Base-by-base conservation (phyloP, 2,888 invertebrate species). In the Ennomos erosarius region DNA sequence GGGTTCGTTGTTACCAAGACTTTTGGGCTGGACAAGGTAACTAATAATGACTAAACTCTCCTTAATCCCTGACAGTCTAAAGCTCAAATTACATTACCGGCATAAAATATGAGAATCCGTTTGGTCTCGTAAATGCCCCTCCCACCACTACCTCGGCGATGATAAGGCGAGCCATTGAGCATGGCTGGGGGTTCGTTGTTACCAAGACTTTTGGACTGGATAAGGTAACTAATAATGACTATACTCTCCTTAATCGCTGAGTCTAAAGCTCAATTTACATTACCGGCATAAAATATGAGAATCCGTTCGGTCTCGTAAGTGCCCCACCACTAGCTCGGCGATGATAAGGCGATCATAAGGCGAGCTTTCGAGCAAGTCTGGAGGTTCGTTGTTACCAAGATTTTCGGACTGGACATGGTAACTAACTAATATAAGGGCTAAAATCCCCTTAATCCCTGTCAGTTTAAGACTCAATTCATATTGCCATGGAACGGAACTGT, bases 321-420 rank as follows among this genome's bases (percentile, higher is more conserved):
- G 99, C 99, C 0, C 98, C 3, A 97, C 98, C 8, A 99, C 99
- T 1, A 96, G 96, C 58, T 94, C 97, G 3, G 95, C 98, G 0
- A 99, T 99, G 99, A 98, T 99, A 47, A 93, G n/a, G n/a, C n/a
- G n/a, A n/a, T n/a, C n/a, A n/a, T n/a, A 47, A 93, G 99, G 5
- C 93, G 99, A 64, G 96, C 97, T 11, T 99, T 99, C 82, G 95
- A 98, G 82, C 97, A 98, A 70, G 99, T 99, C 0, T 99, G 99
- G 99, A 97, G 96, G 0, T 99, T 98, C 81, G 97, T 96, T n/a
- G 96, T 99, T 1, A 99, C 99, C 0, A 99, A 99, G 92, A 99
- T 99, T 0, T 99, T 98, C 82, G 94, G 96, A 4, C 91, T 99
- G 11, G 97, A 99, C 82, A 99, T 99, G 94, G 98, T 97, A 67